Evolutionary conservation across 1,140 invertebrate genomes (phyloP).

Genomic region (Drosophila novamexicana): DNA sequence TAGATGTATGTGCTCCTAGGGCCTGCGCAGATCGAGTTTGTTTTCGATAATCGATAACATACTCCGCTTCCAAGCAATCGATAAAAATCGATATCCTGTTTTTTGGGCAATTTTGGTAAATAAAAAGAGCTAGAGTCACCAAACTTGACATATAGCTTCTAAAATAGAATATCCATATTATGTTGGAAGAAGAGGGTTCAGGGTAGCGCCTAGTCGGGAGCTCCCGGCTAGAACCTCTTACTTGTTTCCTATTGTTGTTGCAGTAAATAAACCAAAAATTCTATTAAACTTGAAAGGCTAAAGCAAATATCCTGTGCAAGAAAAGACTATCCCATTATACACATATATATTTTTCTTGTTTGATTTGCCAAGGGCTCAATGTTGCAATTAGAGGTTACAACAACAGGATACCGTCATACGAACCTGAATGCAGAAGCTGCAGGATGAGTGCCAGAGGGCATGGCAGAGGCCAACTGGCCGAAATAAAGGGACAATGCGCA

Average conservation of each 20-base stretch:
- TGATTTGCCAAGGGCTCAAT: conserved; percentile 48
- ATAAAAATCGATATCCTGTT: too few species aligned
- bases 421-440: neutral
- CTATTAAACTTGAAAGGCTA: conserved; percentile 64
- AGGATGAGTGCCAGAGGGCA: conserved; percentile 4
- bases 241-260: conserved; percentile 10
- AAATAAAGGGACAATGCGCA: conserved; percentile 58
- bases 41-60: too few species aligned
- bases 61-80: too few species aligned
- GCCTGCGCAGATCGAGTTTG: too few species aligned
- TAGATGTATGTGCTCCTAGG: too few species aligned
- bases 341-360: conserved; percentile 14
- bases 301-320: conserved; percentile 32
- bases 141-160: too few species aligned
- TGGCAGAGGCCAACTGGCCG: neutral
- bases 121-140: too few species aligned
- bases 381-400: conserved; percentile 56
- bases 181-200: too few species aligned
- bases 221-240: too few species aligned
- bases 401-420: conserved; percentile 13
- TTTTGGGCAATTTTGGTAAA: too few species aligned
- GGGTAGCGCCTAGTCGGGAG: too few species aligned
- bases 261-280: conserved; percentile 64
- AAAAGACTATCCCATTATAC: conserved; percentile 4
- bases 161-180: too few species aligned